Evolutionary conservation across 2,888 invertebrate species (phyloP).

Genomic region (Drosophila vallismaia): DNA sequence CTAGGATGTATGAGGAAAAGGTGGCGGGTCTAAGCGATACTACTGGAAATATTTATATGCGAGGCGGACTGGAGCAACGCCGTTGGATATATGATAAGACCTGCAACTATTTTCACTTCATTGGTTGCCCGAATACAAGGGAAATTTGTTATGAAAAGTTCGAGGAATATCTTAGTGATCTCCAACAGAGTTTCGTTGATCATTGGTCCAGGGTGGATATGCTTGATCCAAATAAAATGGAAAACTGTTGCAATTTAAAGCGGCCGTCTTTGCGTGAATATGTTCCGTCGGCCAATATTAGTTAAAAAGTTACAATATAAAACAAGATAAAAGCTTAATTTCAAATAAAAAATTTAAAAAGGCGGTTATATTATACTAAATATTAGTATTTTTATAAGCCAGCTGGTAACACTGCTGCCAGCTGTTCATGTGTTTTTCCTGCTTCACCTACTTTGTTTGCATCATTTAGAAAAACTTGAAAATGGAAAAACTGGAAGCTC

Average conservation of each 20-base stretch:
- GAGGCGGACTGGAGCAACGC: slow-evolving; percentile 30
- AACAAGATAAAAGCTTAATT: neutral
- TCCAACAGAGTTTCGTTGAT: slow-evolving; percentile 57
- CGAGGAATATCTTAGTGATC: slow-evolving; percentile 54
- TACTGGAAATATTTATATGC: neutral
- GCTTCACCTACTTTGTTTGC: slow-evolving; percentile 6
- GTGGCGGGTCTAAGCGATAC: neutral
- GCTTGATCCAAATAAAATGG: slow-evolving; percentile 20
- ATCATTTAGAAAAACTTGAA: slow-evolving; percentile 24
- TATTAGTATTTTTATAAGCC: neutral
- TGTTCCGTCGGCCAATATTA: neutral
- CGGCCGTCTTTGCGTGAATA: neutral
- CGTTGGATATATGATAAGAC: slow-evolving; percentile 56
- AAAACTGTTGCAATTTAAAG: slow-evolving; percentile 26
- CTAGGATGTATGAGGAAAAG: slow-evolving; percentile 43
- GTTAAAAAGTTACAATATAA: neutral
- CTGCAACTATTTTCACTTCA: slow-evolving; percentile 54
- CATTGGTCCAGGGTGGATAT: slow-evolving; percentile 63
- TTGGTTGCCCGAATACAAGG: slow-evolving; percentile 45
- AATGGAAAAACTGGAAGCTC: slow-evolving; percentile 82
- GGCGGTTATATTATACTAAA: neutral
- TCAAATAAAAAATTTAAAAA: neutral
- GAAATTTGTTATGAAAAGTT: slow-evolving; percentile 66
- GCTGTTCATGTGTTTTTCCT: slow-evolving; percentile 2
- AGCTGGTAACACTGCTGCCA: neutral